Base-by-base conservation (phyloP, 1,140 invertebrate genomes). In the Drosophila carrolli region DNA sequence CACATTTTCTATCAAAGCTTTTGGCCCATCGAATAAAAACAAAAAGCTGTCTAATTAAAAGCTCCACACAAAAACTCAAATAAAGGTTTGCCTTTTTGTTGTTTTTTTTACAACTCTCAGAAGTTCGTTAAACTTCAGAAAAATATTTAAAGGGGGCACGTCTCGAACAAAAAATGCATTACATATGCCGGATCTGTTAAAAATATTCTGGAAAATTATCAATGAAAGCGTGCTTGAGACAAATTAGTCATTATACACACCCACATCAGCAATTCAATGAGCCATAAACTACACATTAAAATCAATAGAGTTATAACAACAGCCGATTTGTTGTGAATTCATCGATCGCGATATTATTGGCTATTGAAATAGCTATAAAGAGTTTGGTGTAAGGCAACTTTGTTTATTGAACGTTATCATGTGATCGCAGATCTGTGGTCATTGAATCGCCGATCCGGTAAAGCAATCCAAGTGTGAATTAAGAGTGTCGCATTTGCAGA, bases 121-220 rank as follows among this genome's bases (percentile, higher is more conserved):
- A 51, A 75, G 82, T 86, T 88, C 83, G 75, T 88, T 88, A 72
- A 89, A 88, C 83, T 80, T 80, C 51, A 40, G 51, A 29, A 41
- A 56, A 44, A 38, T 57, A 10, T 32, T 58, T 29, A 13, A 35
- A 16, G 54, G 81, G 62, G 70, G 82, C 78, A 8, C 75, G 55
- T 67, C 78, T 13, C 29, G n/a, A n/a, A 10, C 32, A 23, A 38
- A 27, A 27, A 43, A 37, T 27, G 2, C 16, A 14, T n/a, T 11
- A 48, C 41, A 67, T 9, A 48, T 78, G 53, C 54, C 61, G 65
- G 65, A 55, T 67, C 62, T 16, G 29, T 14, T 78, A 35, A 56
- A 55, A 74, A 58, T 11, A 75, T 67, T 58, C 59, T 60, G 16
- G 16, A 47, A 50, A 43, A 55, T 44, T 19, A 57, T 9, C 9